These are phyloP conservation scores for Andrena minutula DNA, from an alignment of 2,888 invertebrate species.

Conservation along the genomic window DNA sequence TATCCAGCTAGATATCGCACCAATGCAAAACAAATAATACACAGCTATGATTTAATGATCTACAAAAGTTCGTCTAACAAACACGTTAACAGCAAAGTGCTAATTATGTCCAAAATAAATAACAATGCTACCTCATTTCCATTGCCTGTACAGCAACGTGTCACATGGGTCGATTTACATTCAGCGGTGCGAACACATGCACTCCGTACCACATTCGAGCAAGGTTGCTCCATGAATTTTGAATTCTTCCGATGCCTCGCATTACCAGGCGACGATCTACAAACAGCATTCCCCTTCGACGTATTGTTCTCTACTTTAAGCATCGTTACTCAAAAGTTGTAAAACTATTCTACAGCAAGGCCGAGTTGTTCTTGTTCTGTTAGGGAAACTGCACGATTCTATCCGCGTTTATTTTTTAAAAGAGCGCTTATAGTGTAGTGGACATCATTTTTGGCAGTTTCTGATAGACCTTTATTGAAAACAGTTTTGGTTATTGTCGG, in stretches of 20 bases:
- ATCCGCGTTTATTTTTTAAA: not conserved
- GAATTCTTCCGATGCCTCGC: not conserved
- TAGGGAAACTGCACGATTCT: not conserved
- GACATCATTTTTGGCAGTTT: not conserved
- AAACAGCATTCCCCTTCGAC: not conserved
- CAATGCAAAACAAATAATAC: not conserved
- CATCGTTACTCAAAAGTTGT: conserved; percentile 1
- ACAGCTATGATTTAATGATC: not conserved
- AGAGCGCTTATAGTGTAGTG: not conserved
- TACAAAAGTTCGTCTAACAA: not conserved
- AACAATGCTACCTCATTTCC: conserved; percentile 32
- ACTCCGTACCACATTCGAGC: not conserved
- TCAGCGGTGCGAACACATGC: not conserved
- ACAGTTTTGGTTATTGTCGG: conserved; percentile 2
- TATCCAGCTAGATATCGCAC: conserved; percentile 16
- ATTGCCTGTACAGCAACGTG: conserved; percentile 5
- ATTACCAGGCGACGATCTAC: not conserved
- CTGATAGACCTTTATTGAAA: not conserved
- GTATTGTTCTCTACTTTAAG: not conserved
- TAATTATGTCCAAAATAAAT: not conserved
- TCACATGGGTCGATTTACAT: conserved; percentile 6
- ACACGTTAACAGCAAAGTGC: not conserved
- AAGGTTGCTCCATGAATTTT: conserved; percentile 18
- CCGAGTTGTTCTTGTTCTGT: not conserved
- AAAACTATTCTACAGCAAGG: not conserved